Conservation (phyloP, 2,888 invertebrate species). For the Parnassius glacialis region DNA sequence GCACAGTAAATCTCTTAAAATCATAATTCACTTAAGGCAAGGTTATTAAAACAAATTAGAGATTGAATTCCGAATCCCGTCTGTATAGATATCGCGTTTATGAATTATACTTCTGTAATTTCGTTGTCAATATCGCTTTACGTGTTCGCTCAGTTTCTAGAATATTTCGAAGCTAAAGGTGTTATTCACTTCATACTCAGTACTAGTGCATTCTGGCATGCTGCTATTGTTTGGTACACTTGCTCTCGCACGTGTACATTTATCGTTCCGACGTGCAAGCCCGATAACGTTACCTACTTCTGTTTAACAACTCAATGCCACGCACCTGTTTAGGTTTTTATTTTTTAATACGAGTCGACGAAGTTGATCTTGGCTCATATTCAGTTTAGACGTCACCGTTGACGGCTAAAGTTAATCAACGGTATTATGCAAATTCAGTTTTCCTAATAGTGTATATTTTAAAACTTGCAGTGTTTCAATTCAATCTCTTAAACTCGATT, state of each 20-base stretch:
- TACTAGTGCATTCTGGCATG: slow-evolving; percentile 18
- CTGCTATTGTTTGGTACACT: slow-evolving; percentile 50
- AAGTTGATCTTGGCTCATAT: slow-evolving; percentile 34
- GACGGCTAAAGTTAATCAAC: slow-evolving; percentile 32
- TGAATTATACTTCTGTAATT: no score
- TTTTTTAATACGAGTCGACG: slow-evolving; percentile 10
- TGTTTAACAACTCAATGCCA: slow-evolving; percentile 34
- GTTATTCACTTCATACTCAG: slow-evolving; percentile 42
- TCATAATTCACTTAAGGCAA: no score
- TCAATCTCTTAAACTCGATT: no score
- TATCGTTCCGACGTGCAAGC: slow-evolving; percentile 42
- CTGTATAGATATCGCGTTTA: no score
- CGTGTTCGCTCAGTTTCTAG: slow-evolving; percentile 18
- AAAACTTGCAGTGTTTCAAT: no score
- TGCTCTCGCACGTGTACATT: slow-evolving; percentile 46
- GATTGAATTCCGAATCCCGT: no score
- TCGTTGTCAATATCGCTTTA: background rate
- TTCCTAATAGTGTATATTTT: no score
- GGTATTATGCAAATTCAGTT: no score
- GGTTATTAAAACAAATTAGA: no score
- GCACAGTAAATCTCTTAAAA: no score
- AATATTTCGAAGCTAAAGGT: slow-evolving; percentile 33
- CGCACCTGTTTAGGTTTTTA: slow-evolving; percentile 41
- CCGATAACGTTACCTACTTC: slow-evolving; percentile 47
- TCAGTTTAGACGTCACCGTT: slow-evolving; percentile 34